phyloP scores from a whole-genome alignment of 2,113 vertebrate genomes.

The Scytalopus superciliaris region DNA sequence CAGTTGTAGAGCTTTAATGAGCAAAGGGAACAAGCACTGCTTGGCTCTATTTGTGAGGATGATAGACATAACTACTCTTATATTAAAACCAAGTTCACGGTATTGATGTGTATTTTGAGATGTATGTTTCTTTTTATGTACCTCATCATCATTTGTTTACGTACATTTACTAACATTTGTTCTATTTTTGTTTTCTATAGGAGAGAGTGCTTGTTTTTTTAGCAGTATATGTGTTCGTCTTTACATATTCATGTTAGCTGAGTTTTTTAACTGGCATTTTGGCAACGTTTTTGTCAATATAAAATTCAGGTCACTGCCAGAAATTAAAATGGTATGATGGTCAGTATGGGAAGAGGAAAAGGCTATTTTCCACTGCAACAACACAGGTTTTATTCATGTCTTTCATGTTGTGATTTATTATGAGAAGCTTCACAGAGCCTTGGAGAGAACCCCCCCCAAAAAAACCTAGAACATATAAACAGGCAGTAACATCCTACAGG shows the following conservation, averaged over 20 bases:
- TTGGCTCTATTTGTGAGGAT: slow-evolving; percentile 4
- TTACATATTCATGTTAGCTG: not conserved
- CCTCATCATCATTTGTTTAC: not conserved
- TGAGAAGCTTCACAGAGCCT: not conserved
- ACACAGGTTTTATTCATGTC: not conserved
- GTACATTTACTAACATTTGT: not conserved
- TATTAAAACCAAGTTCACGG: not conserved
- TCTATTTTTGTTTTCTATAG: not conserved
- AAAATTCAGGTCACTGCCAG: not conserved
- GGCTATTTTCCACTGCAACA: not conserved
- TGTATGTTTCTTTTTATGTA: not conserved
- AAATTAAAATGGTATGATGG: not conserved
- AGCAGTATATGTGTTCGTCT: not conserved
- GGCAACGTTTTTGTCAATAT: not conserved
- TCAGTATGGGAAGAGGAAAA: not conserved
- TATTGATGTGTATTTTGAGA: not conserved
- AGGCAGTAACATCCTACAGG: not conserved
- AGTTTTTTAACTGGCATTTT: not conserved
- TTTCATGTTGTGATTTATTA: not conserved
- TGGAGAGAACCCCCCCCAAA: not conserved
- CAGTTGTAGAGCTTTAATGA: slow-evolving; percentile 43
- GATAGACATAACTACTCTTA: not conserved
- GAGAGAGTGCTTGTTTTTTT: not conserved
- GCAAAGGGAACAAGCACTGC: not conserved
- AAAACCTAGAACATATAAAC: rapidly evolving